Conservation (phyloP, 2,113 vertebrate genomes). For the Jaculus jaculus region DNA sequence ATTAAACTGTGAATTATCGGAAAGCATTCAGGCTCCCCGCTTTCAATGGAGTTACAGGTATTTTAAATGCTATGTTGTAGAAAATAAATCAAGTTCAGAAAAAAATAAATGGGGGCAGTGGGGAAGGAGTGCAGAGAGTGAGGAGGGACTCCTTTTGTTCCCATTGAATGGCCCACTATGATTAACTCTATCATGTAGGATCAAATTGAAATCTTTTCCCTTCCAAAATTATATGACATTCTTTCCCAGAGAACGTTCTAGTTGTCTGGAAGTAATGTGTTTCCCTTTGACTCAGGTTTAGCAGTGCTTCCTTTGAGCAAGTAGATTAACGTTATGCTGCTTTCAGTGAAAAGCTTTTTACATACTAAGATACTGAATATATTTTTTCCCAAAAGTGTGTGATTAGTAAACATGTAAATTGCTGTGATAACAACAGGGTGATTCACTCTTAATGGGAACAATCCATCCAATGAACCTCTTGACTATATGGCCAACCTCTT, state of each 20-base stretch:
- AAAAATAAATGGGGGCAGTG: background rate
- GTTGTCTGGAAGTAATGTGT: background rate
- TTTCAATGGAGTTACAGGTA: constrained; percentile 10
- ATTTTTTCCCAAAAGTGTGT: background rate
- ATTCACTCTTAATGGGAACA: background rate
- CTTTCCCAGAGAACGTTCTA: background rate
- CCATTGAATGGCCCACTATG: background rate
- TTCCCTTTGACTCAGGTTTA: background rate
- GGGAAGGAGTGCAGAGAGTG: background rate
- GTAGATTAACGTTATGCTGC: background rate
- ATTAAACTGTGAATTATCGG: constrained; percentile 30
- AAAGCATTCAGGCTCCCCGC: constrained; percentile 2
- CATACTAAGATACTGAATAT: background rate
- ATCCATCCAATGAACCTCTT: background rate
- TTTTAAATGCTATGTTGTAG: constrained; percentile 6
- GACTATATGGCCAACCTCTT: background rate
- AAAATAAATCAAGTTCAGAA: constrained; percentile 17
- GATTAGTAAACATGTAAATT: background rate
- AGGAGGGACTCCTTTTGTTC: background rate
- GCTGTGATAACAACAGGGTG: background rate
- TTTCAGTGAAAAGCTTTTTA: constrained; percentile 17
- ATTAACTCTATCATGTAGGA: background rate
- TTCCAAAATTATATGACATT: background rate
- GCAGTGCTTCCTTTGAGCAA: background rate
- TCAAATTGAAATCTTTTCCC: background rate